Percentiles rank a stretch among this genome's conserved stretches.
Conservation (phyloP, 2,113 vertebrate genomes). For the Strix uralensis region DNA sequence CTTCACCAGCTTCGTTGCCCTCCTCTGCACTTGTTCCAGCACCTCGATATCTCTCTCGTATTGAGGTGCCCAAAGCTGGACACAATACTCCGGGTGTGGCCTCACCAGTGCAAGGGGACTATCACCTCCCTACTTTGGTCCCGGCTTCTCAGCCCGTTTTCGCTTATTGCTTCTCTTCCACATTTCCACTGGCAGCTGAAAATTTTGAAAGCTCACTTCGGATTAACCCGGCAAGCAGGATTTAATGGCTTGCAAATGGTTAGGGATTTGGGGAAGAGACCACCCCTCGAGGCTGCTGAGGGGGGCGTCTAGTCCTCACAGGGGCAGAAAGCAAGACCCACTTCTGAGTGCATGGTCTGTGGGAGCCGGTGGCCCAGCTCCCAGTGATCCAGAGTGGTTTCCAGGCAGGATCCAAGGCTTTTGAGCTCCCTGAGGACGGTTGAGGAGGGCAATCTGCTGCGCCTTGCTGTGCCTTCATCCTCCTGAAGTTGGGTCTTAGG, state of each 20-base stretch:
- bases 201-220: neutral
- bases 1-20: no score
- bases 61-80: no score
- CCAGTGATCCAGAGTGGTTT: accelerated
- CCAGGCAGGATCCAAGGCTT: neutral
- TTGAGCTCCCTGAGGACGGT: neutral
- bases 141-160: neutral
- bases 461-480: neutral
- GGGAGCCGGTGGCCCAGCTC: neutral
- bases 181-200: neutral
- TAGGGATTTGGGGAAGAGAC: neutral
- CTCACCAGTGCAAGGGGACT: no score
- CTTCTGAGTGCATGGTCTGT: neutral
- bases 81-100: no score
- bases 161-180: neutral
- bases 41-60: no score
- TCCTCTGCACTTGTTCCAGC: no score
- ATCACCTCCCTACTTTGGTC: neutral
- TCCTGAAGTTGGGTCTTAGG: neutral
- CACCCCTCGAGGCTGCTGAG: neutral
- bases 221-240: neutral
- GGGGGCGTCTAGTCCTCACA: neutral
- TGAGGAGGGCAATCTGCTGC: neutral
- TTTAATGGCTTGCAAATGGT: neutral
- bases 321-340: neutral